A percentile compares a stretch with the other conserved stretches of the same genome.
These are phyloP conservation scores for Stegastes partitus DNA, from an alignment of 2,113 vertebrate genomes.

Conservation along the genomic window DNA sequence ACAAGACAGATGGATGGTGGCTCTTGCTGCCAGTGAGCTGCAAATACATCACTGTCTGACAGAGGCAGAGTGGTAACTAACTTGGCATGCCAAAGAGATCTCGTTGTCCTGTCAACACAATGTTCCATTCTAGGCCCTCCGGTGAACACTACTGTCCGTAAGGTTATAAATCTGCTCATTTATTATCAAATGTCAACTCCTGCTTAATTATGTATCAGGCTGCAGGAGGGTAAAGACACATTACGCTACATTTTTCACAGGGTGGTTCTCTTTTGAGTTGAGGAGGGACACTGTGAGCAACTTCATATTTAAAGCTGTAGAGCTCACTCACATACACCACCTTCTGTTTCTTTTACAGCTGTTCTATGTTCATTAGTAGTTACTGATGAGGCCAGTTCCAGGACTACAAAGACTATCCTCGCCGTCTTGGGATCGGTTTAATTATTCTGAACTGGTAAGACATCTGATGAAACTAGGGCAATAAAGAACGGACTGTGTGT, in stretches of 20 bases:
- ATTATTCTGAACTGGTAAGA: too few relatives aligned
- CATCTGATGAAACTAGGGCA: too few relatives aligned
- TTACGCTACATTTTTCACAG: conserved; percentile 15
- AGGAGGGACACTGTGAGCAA: background rate
- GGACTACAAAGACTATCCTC: too few relatives aligned
- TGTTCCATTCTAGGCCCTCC: conserved; percentile 9
- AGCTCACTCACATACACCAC: background rate
- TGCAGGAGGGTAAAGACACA: conserved; percentile 33
- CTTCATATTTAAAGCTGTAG: background rate
- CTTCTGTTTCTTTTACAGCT: background rate
- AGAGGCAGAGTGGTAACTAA: conserved; percentile 37
- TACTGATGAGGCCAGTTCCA: background rate
- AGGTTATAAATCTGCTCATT: conserved; percentile 43
- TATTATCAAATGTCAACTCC: conserved; percentile 30
- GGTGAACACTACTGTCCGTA: conserved; percentile 21
- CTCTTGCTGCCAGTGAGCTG: conserved; percentile 24
- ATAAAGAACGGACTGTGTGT: too few relatives aligned
- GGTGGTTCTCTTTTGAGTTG: background rate
- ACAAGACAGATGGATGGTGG: conserved; percentile 51
- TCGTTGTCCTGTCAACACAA: conserved; percentile 35
- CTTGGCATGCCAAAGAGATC: conserved; percentile 22
- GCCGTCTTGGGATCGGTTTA: too few relatives aligned
- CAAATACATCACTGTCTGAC: conserved; percentile 48
- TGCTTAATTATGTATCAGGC: conserved; percentile 54
- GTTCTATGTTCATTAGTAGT: background rate